Evolutionary conservation across 2,113 vertebrate species (phyloP).

Genomic region (Holacanthus passer): DNA sequence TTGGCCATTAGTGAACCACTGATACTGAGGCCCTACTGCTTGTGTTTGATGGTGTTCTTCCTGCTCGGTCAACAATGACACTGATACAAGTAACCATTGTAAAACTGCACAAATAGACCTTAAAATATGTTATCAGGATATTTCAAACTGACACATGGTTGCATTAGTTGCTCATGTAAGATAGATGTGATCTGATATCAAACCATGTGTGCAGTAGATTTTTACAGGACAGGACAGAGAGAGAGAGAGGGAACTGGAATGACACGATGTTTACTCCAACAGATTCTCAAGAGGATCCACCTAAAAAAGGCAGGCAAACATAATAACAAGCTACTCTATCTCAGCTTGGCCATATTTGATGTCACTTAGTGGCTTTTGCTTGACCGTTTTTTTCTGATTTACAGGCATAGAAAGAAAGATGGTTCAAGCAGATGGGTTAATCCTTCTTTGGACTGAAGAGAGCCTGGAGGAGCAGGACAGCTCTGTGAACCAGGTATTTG

Average conservation of each 20-base stretch:
- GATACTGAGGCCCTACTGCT: neutral
- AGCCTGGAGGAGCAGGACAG: slow-evolving; percentile 12
- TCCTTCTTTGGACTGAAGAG: slow-evolving; percentile 1
- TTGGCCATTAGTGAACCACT: neutral
- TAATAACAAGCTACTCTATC: neutral
- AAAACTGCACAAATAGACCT: too few relatives aligned
- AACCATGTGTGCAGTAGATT: too few relatives aligned
- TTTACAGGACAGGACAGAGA: slow-evolving; percentile 46
- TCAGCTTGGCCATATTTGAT: neutral
- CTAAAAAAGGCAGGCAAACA: slow-evolving; percentile 44
- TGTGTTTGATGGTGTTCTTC: neutral
- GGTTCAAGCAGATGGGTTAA: slow-evolving; percentile 60
- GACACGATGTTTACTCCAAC: slow-evolving; percentile 85
- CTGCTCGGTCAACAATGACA: neutral
- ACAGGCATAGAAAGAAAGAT: slow-evolving; percentile 62
- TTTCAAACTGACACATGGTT: neutral
- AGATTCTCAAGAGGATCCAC: slow-evolving; percentile 67
- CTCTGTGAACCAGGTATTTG: slow-evolving; percentile 3
- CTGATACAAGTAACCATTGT: neutral
- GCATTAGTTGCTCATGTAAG: neutral
- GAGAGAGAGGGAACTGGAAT: slow-evolving; percentile 66
- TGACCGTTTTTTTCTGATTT: slow-evolving; percentile 20
- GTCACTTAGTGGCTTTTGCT: neutral
- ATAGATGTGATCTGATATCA: neutral
- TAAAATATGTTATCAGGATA: neutral